Evolutionary conservation across 2,888 invertebrate genomes (phyloP), one percentile per base, ranked within the genome.

Genomic region (Drosophila limbata): DNA sequence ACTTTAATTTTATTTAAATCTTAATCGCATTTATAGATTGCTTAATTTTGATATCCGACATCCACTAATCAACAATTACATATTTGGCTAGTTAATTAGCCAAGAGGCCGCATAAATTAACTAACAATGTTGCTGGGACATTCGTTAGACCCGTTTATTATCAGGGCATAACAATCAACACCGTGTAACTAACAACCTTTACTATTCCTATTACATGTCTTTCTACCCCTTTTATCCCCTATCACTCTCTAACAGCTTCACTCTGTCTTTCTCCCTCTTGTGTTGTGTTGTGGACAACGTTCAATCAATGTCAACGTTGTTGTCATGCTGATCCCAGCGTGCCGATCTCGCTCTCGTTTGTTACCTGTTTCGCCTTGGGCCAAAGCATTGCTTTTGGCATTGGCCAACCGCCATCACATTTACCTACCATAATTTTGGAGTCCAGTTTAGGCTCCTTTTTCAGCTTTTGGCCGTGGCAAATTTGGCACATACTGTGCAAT

Each of bases 251-350:
- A 17, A 15, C 37, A 13, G 35, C 4, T 17, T 25, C 11, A 2
- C 9, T 17, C 4, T 10, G 5, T 37, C 37, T 31, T 15, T 11
- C 11, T n/a, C 44, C 15, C 33, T 44, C 1, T 6, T n/a, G 45
- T 37, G 62, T 60, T 72, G 78, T 81, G 81, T 70, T 79, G 89
- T 84, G 89, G 85, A 76, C 88, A 89, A 78, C 89, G 80, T 87
- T 85, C 84, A 82, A 85, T 85, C 89, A 85, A 83, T 85, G 85
- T 89, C 85, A 85, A 69, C 78, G 72, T 69, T 68, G 70, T 74
- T 72, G 87, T 81, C 84, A 78, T 66, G 37, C 81, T 56, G 77
- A 62, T 69, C 64, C 57, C 39, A 3, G n/a, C 35, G 40, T 56
- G 65, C 33, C 35, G 37, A 31, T 35, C 45, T 62, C 69, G 69